Evolutionary conservation across 2,113 vertebrate species (phyloP).

Genomic region (Cranoglanis bouderius): DNA sequence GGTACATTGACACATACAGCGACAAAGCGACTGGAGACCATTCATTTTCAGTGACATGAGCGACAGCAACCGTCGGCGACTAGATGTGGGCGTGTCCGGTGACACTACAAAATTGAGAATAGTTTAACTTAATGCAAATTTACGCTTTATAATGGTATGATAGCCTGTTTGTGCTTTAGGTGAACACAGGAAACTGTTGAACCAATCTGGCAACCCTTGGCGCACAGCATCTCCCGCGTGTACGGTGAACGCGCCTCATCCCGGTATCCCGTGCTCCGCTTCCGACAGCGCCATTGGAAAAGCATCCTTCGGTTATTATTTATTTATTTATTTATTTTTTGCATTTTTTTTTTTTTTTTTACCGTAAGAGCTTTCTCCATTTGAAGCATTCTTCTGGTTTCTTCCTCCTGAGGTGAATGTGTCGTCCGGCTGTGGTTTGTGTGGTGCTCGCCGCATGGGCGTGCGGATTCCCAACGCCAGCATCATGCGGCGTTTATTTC

Average conservation of each 20-base stretch:
- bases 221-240: neutral
- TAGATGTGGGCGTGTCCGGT: no score
- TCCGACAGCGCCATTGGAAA: neutral
- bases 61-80: no score
- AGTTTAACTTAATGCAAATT: no score
- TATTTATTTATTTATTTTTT: neutral
- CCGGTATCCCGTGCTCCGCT: no score
- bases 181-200: neutral
- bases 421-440: conserved; percentile 55
- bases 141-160: neutral
- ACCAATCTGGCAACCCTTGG: conserved; percentile 17
- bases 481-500: conserved; percentile 44
- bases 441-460: conserved; percentile 60
- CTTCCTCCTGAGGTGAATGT: conserved; percentile 59
- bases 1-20: no score
- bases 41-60: no score
- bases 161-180: no score
- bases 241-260: neutral
- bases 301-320: neutral
- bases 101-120: no score
- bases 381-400: conserved; percentile 11
- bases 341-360: neutral
- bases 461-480: conserved; percentile 45
- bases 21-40: no score
- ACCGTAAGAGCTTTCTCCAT: neutral